These are phyloP conservation scores for Eupithecia pulchellata DNA, from an alignment of 2,888 invertebrate genomes.

Conservation along the genomic window DNA sequence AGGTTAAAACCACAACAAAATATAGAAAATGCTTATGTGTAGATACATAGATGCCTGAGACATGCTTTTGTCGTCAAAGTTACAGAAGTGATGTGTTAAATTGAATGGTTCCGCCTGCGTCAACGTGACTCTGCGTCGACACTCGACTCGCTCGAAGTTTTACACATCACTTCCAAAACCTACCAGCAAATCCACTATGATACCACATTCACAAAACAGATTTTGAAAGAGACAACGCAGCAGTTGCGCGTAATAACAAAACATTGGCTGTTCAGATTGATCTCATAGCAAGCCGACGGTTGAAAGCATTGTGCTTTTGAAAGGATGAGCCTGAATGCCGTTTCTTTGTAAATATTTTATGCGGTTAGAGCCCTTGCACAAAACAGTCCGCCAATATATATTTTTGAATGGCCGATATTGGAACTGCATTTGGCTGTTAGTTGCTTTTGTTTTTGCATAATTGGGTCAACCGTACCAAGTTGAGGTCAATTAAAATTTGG, in stretches of 20 bases:
- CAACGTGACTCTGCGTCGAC: too few relatives aligned
- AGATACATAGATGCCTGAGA: not conserved
- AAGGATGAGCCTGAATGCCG: slow-evolving; percentile 9
- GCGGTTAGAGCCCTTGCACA: slow-evolving; percentile 9
- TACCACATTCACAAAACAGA: not conserved
- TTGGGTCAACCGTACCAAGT: not conserved
- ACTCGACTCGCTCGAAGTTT: too few relatives aligned
- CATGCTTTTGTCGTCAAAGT: not conserved
- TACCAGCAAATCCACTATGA: not conserved
- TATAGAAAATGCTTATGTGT: not conserved
- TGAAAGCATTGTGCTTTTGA: slow-evolving; percentile 22
- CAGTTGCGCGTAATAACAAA: slow-evolving; percentile 1
- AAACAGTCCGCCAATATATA: not conserved
- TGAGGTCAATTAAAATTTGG: not conserved
- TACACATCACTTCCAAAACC: not conserved
- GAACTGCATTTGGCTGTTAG: not conserved
- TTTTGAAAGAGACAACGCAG: not conserved
- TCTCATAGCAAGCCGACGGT: slow-evolving; percentile 5
- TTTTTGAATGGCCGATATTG: not conserved
- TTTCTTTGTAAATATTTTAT: slow-evolving; percentile 14
- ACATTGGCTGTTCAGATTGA: slow-evolving; percentile 8
- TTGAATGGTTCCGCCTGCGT: too few relatives aligned
- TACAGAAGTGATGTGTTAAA: too few relatives aligned
- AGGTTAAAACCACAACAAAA: too few relatives aligned
- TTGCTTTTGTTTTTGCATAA: not conserved